Conservation (phyloP, 2,888 invertebrate genomes). For the Spisula subtruncata region DNA sequence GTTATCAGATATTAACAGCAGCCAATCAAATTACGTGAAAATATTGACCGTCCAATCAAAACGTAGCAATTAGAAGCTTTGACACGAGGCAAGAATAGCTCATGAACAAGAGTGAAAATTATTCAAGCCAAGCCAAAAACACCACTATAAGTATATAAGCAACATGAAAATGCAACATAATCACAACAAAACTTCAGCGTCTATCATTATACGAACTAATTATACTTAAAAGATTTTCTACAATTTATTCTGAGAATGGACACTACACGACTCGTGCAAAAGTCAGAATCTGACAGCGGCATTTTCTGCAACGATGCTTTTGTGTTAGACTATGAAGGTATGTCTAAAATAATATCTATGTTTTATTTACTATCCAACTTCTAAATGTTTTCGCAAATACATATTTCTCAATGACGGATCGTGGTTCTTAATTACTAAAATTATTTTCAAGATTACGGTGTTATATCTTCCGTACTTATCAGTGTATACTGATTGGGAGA, state of each 20-base stretch:
- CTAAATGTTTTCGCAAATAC: too few relatives aligned
- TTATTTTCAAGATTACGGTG: too few relatives aligned
- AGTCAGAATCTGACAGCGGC: background rate
- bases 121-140: background rate
- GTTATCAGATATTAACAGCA: background rate
- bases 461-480: too few relatives aligned
- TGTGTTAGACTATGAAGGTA: slow-evolving; percentile 32
- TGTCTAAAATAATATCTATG: background rate
- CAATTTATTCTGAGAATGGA: background rate
- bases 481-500: too few relatives aligned
- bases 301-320: background rate
- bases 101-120: background rate
- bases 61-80: background rate
- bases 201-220: background rate
- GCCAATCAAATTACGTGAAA: slow-evolving; percentile 14
- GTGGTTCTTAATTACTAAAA: too few relatives aligned
- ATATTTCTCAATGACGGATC: too few relatives aligned
- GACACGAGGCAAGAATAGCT: slow-evolving; percentile 32
- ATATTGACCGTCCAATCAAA: background rate
- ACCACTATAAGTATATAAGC: background rate
- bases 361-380: too few relatives aligned
- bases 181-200: background rate
- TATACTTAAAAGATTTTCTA: background rate
- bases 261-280: background rate
- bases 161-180: too few relatives aligned